These are phyloP conservation scores for Sphaeramia orbicularis DNA, from an alignment of 2,797 vertebrate species.

Conservation along the genomic window DNA sequence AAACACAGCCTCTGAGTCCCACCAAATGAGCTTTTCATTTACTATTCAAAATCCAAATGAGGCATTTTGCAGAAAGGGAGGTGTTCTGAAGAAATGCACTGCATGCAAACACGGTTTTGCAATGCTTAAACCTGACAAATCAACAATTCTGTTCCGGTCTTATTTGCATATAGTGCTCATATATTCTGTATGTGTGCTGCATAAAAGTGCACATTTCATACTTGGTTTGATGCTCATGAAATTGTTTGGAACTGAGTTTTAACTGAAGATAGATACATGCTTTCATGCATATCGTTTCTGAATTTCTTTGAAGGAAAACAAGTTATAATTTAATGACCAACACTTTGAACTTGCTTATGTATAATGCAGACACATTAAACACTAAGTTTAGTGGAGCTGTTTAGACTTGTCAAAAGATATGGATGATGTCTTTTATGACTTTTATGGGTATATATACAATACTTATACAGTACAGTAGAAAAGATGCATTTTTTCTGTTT, in stretches of 20 bases:
- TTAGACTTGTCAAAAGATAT: constrained; percentile 7
- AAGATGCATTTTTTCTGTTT: constrained; percentile 1
- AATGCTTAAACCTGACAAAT: constrained; percentile 56
- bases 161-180: constrained; percentile 58
- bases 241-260: constrained; percentile 38
- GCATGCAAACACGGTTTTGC: constrained; percentile 65
- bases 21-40: constrained; percentile 80
- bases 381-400: constrained; percentile 33
- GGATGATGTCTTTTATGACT: too few species aligned
- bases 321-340: constrained; percentile 60
- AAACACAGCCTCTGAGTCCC: constrained; percentile 40
- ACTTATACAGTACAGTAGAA: too few species aligned
- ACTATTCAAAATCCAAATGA: constrained; percentile 65
- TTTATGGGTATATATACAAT: too few species aligned
- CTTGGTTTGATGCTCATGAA: constrained; percentile 31
- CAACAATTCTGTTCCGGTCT: constrained; percentile 49
- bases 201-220: constrained; percentile 36
- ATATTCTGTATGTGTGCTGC: constrained; percentile 31
- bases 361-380: constrained; percentile 53
- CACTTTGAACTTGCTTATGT: constrained; percentile 50
- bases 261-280: constrained; percentile 3
- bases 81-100: constrained; percentile 52
- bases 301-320: constrained; percentile 49
- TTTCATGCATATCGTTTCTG: constrained; percentile 28
- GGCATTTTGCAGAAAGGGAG: constrained; percentile 45